Evolutionary conservation across 2,797 vertebrate species (phyloP).

Genomic region (Fundulus diaphanus): DNA sequence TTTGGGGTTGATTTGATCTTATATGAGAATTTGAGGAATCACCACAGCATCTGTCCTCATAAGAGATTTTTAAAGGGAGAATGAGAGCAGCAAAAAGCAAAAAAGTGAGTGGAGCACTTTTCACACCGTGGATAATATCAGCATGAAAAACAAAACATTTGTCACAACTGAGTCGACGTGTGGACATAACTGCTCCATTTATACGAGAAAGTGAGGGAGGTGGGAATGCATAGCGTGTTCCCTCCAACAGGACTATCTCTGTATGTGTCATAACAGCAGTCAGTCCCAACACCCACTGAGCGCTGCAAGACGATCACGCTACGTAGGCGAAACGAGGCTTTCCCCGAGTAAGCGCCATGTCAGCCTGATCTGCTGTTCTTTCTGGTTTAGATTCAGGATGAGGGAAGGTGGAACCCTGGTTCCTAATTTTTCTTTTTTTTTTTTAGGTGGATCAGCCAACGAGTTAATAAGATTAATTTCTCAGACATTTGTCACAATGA

Average conservation of each 20-base stretch:
- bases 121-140: conserved; percentile 7
- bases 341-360: conserved; percentile 53
- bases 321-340: conserved; percentile 71
- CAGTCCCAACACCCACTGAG: conserved; percentile 72
- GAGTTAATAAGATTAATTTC: conserved; percentile 12
- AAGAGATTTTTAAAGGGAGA: background rate
- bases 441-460: background rate
- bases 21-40: background rate
- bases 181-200: conserved; percentile 47
- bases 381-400: conserved; percentile 35
- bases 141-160: conserved; percentile 28
- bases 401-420: background rate
- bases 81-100: background rate
- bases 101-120: conserved; percentile 18
- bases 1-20: background rate
- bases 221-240: conserved; percentile 49
- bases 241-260: conserved; percentile 56
- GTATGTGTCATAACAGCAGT: conserved; percentile 71
- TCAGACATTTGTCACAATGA: background rate
- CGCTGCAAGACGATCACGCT: conserved; percentile 44
- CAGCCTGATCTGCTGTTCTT: conserved; percentile 30
- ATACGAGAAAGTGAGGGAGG: conserved; percentile 47
- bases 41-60: background rate
- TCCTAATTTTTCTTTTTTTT: conserved; percentile 11
- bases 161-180: conserved; percentile 37